Evolutionary conservation across 2,888 invertebrate genomes (phyloP).

Genomic region (Tachina grossa): DNA sequence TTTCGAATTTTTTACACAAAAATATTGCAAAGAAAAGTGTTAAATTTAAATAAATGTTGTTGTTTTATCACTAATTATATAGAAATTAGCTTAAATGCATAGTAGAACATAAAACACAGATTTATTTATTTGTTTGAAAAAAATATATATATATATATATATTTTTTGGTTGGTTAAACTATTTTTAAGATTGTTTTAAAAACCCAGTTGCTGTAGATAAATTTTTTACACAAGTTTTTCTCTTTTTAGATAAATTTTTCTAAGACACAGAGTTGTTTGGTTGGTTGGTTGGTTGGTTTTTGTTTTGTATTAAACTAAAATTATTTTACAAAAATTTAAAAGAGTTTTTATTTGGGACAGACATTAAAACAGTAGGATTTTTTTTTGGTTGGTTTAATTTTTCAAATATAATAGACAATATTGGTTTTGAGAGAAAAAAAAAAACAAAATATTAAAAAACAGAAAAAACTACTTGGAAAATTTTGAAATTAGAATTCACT

Average conservation of each 20-base stretch:
- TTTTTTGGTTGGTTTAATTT: slow-evolving; percentile 2
- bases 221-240: slow-evolving; percentile 52
- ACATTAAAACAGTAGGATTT: slow-evolving; percentile 69
- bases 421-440: slow-evolving; percentile 19
- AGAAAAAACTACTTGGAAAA: slow-evolving; percentile 60
- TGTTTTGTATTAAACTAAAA: slow-evolving; percentile 47
- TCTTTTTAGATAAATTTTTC: slow-evolving; percentile 42
- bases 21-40: background rate
- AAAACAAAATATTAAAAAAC: background rate
- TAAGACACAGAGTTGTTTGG: slow-evolving; percentile 56
- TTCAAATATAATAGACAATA: slow-evolving; percentile 46
- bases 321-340: slow-evolving; percentile 59
- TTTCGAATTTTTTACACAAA: slow-evolving; percentile 54
- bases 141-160: slow-evolving; percentile 1
- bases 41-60: slow-evolving; percentile 40
- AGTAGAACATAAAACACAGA: slow-evolving; percentile 69
- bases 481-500: slow-evolving; percentile 61
- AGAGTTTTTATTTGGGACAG: slow-evolving; percentile 51
- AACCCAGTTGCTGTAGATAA: slow-evolving; percentile 57
- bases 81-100: slow-evolving; percentile 58
- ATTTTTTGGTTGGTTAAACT: slow-evolving; percentile 58
- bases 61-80: slow-evolving; percentile 52
- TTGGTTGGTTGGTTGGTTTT: background rate
- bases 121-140: slow-evolving; percentile 1
- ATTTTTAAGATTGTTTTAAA: slow-evolving; percentile 49